Conservation (phyloP, 2,113 vertebrate genomes). For the Thamnaconus septentrionalis region DNA sequence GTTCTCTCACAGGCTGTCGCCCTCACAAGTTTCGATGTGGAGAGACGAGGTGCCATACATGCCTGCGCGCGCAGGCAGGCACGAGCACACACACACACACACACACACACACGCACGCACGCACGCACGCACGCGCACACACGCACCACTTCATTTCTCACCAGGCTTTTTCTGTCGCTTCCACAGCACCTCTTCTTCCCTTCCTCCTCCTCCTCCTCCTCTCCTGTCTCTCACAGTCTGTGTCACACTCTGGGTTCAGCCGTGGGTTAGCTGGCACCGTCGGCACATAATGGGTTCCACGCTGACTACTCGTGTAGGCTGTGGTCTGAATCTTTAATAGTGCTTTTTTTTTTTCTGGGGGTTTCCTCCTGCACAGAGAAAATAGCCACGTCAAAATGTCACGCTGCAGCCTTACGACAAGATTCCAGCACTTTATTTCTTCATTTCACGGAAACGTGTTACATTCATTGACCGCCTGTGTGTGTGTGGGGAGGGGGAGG, state of each 20-base stretch:
- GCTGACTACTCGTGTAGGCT: not conserved
- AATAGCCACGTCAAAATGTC: too few species aligned
- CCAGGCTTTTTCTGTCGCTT: slow-evolving; percentile 50
- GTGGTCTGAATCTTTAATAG: slow-evolving; percentile 4
- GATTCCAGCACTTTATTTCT: too few species aligned
- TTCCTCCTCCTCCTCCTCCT: slow-evolving; percentile 13
- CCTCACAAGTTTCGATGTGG: slow-evolving; percentile 45
- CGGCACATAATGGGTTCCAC: slow-evolving; percentile 36
- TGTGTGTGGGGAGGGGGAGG: too few species aligned
- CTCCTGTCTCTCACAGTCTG: slow-evolving; percentile 39
- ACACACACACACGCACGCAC: not conserved
- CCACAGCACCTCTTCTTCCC: slow-evolving; percentile 23
- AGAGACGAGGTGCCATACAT: slow-evolving; percentile 46
- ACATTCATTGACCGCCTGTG: too few species aligned
- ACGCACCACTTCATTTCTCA: slow-evolving; percentile 55
- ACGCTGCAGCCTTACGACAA: too few species aligned
- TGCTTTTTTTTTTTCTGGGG: slow-evolving; percentile 17
- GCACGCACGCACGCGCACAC: slow-evolving; percentile 17
- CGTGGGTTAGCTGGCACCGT: slow-evolving; percentile 50
- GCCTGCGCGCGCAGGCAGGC: too few species aligned
- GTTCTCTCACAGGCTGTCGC: slow-evolving; percentile 54
- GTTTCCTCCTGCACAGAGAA: too few species aligned
- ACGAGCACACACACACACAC: not conserved
- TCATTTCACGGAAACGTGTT: too few species aligned
- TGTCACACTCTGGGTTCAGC: slow-evolving; percentile 53